These are phyloP conservation scores for Xenopus laevis DNA, from an alignment of 2,113 vertebrate species.

Conservation along the genomic window DNA sequence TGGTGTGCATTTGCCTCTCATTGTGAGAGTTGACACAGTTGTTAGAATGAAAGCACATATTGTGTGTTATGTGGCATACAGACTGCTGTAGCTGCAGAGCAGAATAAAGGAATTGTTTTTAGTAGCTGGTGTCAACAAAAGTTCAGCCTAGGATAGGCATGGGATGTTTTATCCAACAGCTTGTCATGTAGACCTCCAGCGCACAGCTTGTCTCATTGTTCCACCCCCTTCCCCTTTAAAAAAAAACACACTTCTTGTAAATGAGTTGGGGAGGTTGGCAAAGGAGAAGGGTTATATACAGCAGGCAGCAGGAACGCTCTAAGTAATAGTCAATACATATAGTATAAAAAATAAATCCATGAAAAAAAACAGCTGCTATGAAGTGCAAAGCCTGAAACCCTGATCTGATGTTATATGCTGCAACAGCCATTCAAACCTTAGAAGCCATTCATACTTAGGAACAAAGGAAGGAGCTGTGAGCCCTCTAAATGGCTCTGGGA, in stretches of 20 bases:
- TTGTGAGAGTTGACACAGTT: too few relatives aligned
- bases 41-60: too few relatives aligned
- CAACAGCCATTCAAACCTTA: slow-evolving; percentile 10
- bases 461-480: slow-evolving; percentile 32
- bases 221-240: neutral
- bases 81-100: too few relatives aligned
- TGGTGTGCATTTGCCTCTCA: too few relatives aligned
- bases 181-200: slow-evolving; percentile 38
- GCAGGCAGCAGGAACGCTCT: neutral
- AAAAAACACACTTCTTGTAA: slow-evolving; percentile 7
- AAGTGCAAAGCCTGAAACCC: too few relatives aligned
- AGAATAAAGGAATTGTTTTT: neutral
- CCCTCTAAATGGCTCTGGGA: slow-evolving; percentile 27
- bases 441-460: slow-evolving; percentile 10
- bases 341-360: too few relatives aligned
- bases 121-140: slow-evolving; percentile 42
- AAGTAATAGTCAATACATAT: neutral
- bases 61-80: too few relatives aligned
- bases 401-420: neutral
- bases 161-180: slow-evolving; percentile 44
- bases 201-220: slow-evolving; percentile 21
- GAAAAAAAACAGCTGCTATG: too few relatives aligned
- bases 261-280: slow-evolving; percentile 1
- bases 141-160: slow-evolving; percentile 43
- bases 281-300: neutral